Base-by-base conservation (phyloP, 30 jellyfish, hydroid and myxozoan species). In the Catostylus mosaicus region DNA sequence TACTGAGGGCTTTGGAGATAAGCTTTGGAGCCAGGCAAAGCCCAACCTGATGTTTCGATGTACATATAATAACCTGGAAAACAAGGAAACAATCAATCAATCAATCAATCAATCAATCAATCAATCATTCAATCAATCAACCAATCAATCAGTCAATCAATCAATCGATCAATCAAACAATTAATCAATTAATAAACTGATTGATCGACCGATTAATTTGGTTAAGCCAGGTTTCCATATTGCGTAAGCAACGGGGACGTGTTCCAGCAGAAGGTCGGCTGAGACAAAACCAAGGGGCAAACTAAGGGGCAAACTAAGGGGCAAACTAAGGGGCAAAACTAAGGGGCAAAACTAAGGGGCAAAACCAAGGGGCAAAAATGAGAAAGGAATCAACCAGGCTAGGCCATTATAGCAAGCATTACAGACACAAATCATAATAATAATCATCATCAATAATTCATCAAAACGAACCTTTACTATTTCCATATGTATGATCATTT, bases 401-500 rank as follows among this genome's bases (percentile, higher is more conserved):
- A n/a, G n/a, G n/a, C n/a, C n/a, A n/a, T n/a, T n/a, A n/a, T n/a
- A n/a, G n/a, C n/a, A n/a, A n/a, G n/a, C n/a, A n/a, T n/a, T n/a
- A n/a, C n/a, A n/a, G n/a, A n/a, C 54, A 40, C 54, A 40, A 40
- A 5, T 40, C 54, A 40, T 14, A 40, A 40, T 5, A 40, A 40
- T 40, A 5, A 40, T 40, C 54, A 40, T 14, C 54, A 40, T 5
- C 7, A 40, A 40, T 40, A 7, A 40, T 50, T 5, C 20, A 50
- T 16, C 6, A 50, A 4, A 59, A 59, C 71, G 1, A 57, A 86
- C 98, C 98, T 86, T 93, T 93, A 34, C 62, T 80, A 74, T 93
- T 92, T 38, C 95, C 95, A 56, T 93, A 93, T 30, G 98, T 93
- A 52, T 93, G 98, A 66, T 93, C 98, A 59, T 50, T 75, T 20